Evolutionary conservation across 1,140 invertebrate genomes (phyloP).

Genomic region (Drosophila simulans): DNA sequence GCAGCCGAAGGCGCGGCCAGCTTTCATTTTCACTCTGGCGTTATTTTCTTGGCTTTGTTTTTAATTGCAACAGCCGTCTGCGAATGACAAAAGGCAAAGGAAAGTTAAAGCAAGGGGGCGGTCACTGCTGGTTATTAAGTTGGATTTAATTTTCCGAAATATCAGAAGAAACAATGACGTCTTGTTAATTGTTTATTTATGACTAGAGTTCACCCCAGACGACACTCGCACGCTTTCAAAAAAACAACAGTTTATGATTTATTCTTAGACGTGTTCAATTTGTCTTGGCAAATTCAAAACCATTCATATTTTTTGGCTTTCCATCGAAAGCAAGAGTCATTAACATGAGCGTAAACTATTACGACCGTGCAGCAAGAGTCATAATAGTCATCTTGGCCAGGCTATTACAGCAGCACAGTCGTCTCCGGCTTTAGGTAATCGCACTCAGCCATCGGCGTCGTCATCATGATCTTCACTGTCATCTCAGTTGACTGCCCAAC

Average conservation of each 20-base stretch:
- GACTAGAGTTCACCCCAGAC: not conserved
- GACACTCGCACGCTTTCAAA: constrained; percentile 49
- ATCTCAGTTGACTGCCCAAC: constrained; percentile 62
- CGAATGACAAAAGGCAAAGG: constrained; percentile 44
- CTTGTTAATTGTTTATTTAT: constrained; percentile 55
- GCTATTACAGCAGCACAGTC: constrained; percentile 64
- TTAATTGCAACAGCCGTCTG: constrained; percentile 19
- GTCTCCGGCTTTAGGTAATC: constrained; percentile 68
- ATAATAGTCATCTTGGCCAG: constrained; percentile 38
- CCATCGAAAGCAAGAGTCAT: constrained; percentile 72
- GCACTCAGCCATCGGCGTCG: constrained; percentile 23
- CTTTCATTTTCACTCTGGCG: constrained; percentile 71
- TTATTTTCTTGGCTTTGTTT: constrained; percentile 31
- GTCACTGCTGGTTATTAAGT: constrained; percentile 68
- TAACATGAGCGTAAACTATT: constrained; percentile 68
- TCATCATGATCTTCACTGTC: constrained; percentile 41
- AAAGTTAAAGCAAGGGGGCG: constrained; percentile 64
- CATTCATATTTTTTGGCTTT: constrained; percentile 57
- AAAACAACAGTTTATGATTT: constrained; percentile 28
- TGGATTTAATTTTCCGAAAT: constrained; percentile 47
- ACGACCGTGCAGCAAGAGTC: constrained; percentile 44
- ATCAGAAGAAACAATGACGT: constrained; percentile 38
- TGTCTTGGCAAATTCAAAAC: constrained; percentile 22
- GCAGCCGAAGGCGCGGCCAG: constrained; percentile 57
- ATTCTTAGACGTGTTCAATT: constrained; percentile 52